Percentiles rank a stretch among this genome's conserved stretches.
phyloP scores from a whole-genome alignment of 2,113 vertebrate species.

The Bucco capensis region DNA sequence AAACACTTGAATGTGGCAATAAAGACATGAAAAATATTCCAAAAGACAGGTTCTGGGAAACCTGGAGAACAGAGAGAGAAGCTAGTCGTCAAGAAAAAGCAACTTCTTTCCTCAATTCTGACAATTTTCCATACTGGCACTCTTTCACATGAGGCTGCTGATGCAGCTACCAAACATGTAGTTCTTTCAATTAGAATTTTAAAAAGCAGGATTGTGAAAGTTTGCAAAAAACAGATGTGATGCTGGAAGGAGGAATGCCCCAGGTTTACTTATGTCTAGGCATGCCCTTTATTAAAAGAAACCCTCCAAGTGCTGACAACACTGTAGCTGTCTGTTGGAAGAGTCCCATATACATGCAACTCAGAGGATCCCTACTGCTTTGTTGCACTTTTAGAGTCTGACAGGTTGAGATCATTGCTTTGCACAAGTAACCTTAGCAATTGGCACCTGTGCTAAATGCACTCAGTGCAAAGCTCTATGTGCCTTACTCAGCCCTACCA shows the following conservation, averaged over 20 bases:
- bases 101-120: slow-evolving; percentile 11
- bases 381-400: background rate
- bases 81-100: background rate
- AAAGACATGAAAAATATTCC: background rate
- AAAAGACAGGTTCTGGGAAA: background rate
- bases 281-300: slow-evolving; percentile 54
- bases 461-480: background rate
- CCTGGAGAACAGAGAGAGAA: background rate
- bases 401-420: slow-evolving; percentile 39
- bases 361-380: background rate
- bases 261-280: slow-evolving; percentile 59
- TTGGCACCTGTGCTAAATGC: slow-evolving; percentile 34
- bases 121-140: background rate
- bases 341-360: background rate
- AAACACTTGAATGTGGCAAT: background rate
- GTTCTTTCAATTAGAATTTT: slow-evolving; percentile 59
- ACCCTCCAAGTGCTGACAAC: background rate
- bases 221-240: slow-evolving; percentile 58
- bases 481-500: background rate
- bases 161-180: background rate
- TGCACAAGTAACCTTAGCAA: slow-evolving; percentile 44
- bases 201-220: slow-evolving; percentile 60
- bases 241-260: slow-evolving; percentile 56
- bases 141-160: slow-evolving; percentile 8
- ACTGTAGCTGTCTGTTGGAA: slow-evolving; percentile 42